These are phyloP conservation scores for Branchellion lobata DNA, from an alignment of 2,888 invertebrate species.

Conservation along the genomic window DNA sequence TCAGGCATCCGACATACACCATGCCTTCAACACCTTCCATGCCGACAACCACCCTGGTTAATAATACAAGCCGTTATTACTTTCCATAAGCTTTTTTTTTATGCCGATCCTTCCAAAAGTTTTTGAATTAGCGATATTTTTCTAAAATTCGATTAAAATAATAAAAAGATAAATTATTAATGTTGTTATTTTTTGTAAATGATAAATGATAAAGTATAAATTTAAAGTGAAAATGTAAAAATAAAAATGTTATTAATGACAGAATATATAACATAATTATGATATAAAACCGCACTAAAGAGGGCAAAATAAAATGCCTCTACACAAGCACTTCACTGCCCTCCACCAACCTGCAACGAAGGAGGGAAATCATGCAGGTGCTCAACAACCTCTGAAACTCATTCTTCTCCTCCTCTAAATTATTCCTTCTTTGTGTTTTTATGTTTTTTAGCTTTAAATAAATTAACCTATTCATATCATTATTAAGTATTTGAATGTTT, in stretches of 20 bases:
- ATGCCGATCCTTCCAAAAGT: not conserved
- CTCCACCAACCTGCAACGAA: not conserved
- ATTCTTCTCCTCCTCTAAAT: no score
- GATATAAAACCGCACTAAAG: not conserved
- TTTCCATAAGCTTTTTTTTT: no score
- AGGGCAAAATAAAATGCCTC: not conserved
- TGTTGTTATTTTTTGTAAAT: not conserved
- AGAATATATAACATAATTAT: not conserved
- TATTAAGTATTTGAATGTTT: no score
- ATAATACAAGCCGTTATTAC: no score
- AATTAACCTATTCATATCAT: no score
- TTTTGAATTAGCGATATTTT: not conserved
- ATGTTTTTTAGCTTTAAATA: no score
- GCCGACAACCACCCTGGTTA: not conserved
- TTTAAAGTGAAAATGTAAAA: not conserved
- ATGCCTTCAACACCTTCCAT: slow-evolving; percentile 11
- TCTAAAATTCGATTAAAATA: not conserved
- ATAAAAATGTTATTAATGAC: not conserved
- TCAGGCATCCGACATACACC: slow-evolving; percentile 63
- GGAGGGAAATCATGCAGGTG: slow-evolving; percentile 7
- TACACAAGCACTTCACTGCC: not conserved
- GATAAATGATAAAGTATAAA: not conserved
- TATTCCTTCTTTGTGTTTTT: no score
- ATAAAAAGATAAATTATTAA: not conserved
- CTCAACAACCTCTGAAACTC: not conserved